phyloP scores from a whole-genome alignment of 2,888 invertebrate genomes.

The Eurytoma californica region DNA sequence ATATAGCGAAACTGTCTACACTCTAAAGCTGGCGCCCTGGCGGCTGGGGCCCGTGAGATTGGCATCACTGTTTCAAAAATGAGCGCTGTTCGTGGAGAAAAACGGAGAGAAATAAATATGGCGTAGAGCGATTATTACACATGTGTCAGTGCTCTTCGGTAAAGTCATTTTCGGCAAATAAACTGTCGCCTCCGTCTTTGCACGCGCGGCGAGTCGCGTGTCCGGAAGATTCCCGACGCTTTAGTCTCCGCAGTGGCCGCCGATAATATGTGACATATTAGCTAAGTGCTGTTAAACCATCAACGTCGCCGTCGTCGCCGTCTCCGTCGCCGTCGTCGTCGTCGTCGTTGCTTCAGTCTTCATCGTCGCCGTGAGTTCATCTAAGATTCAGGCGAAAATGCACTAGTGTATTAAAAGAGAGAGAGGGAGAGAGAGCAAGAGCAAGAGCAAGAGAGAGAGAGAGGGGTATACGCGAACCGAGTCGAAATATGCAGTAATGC shows the following conservation, averaged over 20 bases:
- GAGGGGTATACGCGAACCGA: background rate
- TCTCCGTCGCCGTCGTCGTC: background rate
- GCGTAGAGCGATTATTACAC: constrained; percentile 70
- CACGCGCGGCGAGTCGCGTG: background rate
- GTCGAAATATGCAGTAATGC: constrained; percentile 11
- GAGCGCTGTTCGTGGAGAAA: constrained; percentile 37
- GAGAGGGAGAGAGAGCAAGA: background rate
- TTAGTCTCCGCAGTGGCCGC: background rate
- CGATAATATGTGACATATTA: constrained; percentile 40
- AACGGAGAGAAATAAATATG: constrained; percentile 63
- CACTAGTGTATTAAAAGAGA: background rate
- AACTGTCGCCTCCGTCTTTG: constrained; percentile 9
- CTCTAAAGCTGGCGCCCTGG: too few relatives aligned
- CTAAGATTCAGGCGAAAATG: background rate
- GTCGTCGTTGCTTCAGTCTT: background rate
- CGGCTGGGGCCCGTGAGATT: constrained; percentile 8
- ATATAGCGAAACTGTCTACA: too few relatives aligned
- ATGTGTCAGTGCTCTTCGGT: constrained; percentile 65
- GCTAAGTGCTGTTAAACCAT: constrained; percentile 1
- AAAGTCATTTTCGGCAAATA: constrained; percentile 28
- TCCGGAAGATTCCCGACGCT: background rate
- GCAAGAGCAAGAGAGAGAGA: background rate
- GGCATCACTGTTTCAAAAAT: constrained; percentile 43
- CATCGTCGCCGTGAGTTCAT: constrained; percentile 27
- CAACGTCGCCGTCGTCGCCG: constrained; percentile 22